These are phyloP conservation scores for Thomomys bottae DNA, from an alignment of 2,113 vertebrate genomes.

Conservation along the genomic window DNA sequence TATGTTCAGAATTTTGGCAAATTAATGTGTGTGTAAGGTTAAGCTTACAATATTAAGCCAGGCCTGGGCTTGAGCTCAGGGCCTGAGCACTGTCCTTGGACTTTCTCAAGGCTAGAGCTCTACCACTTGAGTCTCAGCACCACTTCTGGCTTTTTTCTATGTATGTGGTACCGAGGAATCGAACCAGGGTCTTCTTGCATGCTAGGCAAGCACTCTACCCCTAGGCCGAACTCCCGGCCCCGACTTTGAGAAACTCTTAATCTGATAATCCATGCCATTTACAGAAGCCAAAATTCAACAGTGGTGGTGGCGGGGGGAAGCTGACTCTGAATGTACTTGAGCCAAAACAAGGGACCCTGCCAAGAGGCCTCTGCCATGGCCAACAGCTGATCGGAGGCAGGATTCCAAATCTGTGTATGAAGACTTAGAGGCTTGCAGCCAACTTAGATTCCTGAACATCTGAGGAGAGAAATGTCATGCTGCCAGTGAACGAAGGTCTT, in stretches of 20 bases:
- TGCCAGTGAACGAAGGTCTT: background rate
- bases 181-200: too few species aligned
- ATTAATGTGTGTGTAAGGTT: background rate
- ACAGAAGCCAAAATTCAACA: slow-evolving; percentile 21
- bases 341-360: background rate
- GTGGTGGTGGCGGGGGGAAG: too few species aligned
- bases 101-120: too few species aligned
- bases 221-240: too few species aligned
- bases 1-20: background rate
- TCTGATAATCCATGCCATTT: background rate
- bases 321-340: background rate
- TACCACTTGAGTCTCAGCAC: too few species aligned
- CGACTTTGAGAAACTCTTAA: background rate
- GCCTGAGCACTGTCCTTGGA: too few species aligned
- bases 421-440: background rate
- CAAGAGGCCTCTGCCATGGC: background rate
- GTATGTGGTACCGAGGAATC: too few species aligned
- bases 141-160: too few species aligned
- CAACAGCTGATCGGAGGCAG: background rate
- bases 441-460: background rate
- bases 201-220: too few species aligned
- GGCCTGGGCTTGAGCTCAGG: too few species aligned
- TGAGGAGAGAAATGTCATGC: background rate
- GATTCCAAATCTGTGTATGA: background rate
- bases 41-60: background rate